Percentiles rank a stretch among this genome's conserved stretches.
Conservation (phyloP, 2,113 vertebrate genomes). For the Ceratotherium simum region DNA sequence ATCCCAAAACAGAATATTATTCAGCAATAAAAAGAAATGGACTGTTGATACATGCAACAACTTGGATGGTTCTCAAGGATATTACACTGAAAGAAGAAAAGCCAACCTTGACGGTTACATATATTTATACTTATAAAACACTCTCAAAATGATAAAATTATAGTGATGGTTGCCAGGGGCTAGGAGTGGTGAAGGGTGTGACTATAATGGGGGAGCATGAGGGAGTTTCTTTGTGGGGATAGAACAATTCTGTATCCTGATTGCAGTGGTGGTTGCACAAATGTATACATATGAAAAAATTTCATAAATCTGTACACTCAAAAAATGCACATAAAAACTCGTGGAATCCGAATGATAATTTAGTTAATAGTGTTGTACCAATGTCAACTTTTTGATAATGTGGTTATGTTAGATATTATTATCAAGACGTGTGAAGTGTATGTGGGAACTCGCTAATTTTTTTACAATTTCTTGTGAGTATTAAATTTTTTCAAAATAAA, state of each 20-base stretch:
- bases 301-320: background rate
- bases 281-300: background rate
- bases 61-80: background rate
- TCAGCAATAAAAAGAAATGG: background rate
- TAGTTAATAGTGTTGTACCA: background rate
- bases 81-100: background rate
- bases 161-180: too few species aligned
- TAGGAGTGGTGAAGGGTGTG: background rate
- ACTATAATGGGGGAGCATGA: background rate
- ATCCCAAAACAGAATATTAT: background rate
- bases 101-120: background rate
- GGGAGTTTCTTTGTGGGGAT: background rate
- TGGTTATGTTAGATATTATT: background rate
- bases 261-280: background rate
- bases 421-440: background rate
- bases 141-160: background rate
- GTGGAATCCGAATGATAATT: background rate
- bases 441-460: background rate
- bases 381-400: background rate
- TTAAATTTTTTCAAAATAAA: background rate
- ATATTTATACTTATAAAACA: background rate
- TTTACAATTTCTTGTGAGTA: background rate
- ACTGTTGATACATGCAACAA: background rate
- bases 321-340: background rate
- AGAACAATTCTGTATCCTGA: background rate